Conservation (phyloP, 2,113 vertebrate species). For the Leptosomus discolor region DNA sequence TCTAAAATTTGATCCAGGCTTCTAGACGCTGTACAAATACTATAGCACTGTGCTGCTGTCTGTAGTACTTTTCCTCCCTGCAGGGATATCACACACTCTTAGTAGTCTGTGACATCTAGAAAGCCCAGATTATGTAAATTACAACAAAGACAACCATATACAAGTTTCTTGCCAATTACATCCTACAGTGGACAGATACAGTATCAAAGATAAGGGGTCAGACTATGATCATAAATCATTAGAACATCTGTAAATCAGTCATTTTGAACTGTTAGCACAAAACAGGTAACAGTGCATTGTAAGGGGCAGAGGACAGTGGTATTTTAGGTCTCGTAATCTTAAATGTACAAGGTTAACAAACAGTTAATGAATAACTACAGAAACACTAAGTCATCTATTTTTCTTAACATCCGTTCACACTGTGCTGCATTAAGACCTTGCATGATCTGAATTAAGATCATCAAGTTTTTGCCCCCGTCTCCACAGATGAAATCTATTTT, state of each 20-base stretch:
- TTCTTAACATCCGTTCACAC: background rate
- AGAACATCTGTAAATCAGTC: background rate
- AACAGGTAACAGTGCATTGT: background rate
- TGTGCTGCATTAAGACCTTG: background rate
- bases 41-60: background rate
- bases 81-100: background rate
- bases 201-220: background rate
- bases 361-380: background rate
- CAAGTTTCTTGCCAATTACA: background rate
- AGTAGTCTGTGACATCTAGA: background rate
- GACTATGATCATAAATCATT: background rate
- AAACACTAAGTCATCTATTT: background rate
- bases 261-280: background rate
- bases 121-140: background rate
- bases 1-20: background rate
- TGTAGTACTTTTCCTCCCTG: background rate
- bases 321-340: background rate
- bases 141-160: background rate
- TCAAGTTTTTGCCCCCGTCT: background rate
- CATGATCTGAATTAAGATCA: background rate
- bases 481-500: background rate
- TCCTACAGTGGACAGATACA: background rate
- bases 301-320: background rate
- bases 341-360: background rate
- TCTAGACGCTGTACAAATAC: background rate